Evolutionary conservation across 2,888 invertebrate genomes (phyloP).

Genomic region (Erebia epiphron): DNA sequence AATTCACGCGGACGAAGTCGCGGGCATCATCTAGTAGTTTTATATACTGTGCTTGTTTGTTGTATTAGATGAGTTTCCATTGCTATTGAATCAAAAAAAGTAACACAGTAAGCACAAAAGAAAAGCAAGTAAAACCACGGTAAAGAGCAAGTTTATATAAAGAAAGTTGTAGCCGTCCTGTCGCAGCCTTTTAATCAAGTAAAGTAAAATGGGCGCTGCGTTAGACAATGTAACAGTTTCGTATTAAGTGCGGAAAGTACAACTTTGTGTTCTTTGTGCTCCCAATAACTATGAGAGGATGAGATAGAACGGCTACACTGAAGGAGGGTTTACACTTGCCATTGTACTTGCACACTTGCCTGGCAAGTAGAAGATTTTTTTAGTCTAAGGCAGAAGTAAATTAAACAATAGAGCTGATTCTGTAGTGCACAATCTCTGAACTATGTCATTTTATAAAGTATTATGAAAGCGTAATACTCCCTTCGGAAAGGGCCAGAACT

Average conservation of each 20-base stretch:
- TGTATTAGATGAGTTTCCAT: too few species aligned
- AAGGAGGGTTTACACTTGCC: constrained; percentile 20
- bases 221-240: constrained; percentile 41
- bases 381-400: too few species aligned
- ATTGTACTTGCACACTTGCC: constrained; percentile 16
- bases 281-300: constrained; percentile 48
- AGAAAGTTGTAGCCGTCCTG: constrained; percentile 6
- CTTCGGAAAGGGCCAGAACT: too few species aligned
- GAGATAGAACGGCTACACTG: constrained; percentile 41
- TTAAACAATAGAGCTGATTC: too few species aligned
- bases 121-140: not conserved
- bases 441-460: too few species aligned
- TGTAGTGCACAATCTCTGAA: too few species aligned
- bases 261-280: constrained; percentile 48
- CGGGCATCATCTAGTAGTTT: too few species aligned
- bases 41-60: too few species aligned
- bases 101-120: not conserved
- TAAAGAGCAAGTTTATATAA: constrained; percentile 16
- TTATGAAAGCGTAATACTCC: too few species aligned
- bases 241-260: constrained; percentile 44
- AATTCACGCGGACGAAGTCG: too few species aligned
- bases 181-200: constrained; percentile 39
- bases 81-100: not conserved
- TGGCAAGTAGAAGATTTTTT: not conserved
- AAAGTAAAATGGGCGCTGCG: constrained; percentile 37